Conservation (phyloP, 2,888 invertebrate species). For the Amblyteles armatorius region DNA sequence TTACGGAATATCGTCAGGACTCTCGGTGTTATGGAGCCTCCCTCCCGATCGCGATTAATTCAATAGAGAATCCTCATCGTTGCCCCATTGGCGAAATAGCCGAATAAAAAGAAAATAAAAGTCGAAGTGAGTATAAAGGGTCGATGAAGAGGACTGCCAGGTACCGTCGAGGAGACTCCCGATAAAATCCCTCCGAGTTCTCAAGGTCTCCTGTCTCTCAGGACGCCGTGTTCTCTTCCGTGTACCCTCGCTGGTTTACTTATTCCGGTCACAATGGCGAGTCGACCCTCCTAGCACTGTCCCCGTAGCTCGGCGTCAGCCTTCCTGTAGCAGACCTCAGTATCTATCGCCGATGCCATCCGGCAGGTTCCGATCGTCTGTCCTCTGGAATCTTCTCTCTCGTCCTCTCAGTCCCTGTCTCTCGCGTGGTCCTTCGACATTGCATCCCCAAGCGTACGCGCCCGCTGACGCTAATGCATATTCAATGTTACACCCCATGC, state of each 20-base stretch:
- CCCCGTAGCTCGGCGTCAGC: slow-evolving; percentile 64
- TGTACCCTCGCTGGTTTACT: slow-evolving; percentile 69
- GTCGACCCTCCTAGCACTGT: slow-evolving; percentile 71
- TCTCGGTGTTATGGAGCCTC: not conserved
- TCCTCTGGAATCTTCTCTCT: slow-evolving; percentile 40
- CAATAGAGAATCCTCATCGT: slow-evolving; percentile 21
- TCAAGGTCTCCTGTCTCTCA: slow-evolving; percentile 34
- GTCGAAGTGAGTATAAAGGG: slow-evolving; percentile 76
- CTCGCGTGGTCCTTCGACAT: slow-evolving; percentile 48
- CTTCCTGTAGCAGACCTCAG: slow-evolving; percentile 55
- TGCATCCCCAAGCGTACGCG: slow-evolving; percentile 73
- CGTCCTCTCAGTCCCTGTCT: slow-evolving; percentile 16
- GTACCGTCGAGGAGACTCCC: slow-evolving; percentile 12
- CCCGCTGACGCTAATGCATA: slow-evolving; percentile 80
- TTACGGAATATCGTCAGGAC: not conserved
- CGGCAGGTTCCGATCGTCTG: slow-evolving; percentile 17
- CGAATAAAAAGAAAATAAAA: slow-evolving; percentile 41
- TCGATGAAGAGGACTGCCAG: slow-evolving; percentile 3
- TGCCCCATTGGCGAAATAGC: not conserved
- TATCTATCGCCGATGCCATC: slow-evolving; percentile 33
- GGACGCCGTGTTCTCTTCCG: slow-evolving; percentile 24
- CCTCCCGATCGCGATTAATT: not conserved
- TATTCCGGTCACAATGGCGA: slow-evolving; percentile 78
- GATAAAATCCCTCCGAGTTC: slow-evolving; percentile 30
- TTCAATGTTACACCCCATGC: slow-evolving; percentile 78